Conservation (phyloP, 2,888 invertebrate species). For the Polyommatus iphigenia region DNA sequence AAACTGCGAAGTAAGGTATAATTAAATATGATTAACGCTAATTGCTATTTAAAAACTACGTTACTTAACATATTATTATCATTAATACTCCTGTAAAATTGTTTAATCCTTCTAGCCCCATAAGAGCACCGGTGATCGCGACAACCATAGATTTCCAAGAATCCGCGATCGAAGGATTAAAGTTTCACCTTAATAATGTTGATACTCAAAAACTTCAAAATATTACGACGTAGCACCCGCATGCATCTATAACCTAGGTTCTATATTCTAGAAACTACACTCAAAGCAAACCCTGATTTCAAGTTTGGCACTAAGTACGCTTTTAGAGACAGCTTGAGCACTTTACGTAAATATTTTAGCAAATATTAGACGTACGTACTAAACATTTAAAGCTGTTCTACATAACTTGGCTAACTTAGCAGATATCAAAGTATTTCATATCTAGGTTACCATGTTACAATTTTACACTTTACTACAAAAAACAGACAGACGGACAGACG, state of each 20-base stretch:
- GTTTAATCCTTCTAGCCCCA: too few relatives aligned
- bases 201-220: neutral
- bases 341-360: slow-evolving; percentile 9
- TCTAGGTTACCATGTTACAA: neutral
- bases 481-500: too few relatives aligned
- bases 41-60: too few relatives aligned
- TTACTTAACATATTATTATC: too few relatives aligned
- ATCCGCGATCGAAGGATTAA: too few relatives aligned
- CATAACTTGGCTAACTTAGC: neutral
- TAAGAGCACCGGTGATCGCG: too few relatives aligned
- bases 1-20: too few relatives aligned
- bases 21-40: too few relatives aligned
- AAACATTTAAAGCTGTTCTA: slow-evolving; percentile 1
- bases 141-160: too few relatives aligned
- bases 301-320: slow-evolving; percentile 4
- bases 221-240: neutral
- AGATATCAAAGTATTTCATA: neutral
- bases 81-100: too few relatives aligned
- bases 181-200: too few relatives aligned
- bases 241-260: neutral
- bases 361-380: neutral
- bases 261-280: slow-evolving; percentile 10
- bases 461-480: neutral
- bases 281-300: slow-evolving; percentile 13
- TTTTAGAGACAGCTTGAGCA: slow-evolving; percentile 1